A percentile compares a stretch with the other conserved stretches of the same genome.
These are phyloP conservation scores for Dynastes maya DNA, from an alignment of 2,888 invertebrate species.

Conservation along the genomic window DNA sequence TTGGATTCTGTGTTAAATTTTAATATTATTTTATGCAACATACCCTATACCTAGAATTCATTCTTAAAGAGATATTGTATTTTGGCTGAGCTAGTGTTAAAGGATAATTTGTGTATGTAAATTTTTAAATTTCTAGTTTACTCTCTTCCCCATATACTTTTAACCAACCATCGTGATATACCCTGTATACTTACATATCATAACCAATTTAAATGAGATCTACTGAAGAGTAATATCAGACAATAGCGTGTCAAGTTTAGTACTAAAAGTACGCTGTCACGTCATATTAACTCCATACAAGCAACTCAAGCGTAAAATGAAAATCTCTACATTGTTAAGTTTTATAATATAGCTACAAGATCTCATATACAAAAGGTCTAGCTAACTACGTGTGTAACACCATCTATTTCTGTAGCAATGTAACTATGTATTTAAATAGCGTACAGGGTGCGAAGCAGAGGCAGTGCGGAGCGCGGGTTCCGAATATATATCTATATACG, in stretches of 20 bases:
- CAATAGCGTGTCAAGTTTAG: background rate
- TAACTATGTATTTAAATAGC: constrained; percentile 30
- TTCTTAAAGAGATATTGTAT: too few species aligned
- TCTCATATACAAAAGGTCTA: constrained; percentile 2
- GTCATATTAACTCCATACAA: constrained; percentile 8
- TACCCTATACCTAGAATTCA: too few species aligned
- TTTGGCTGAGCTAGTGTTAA: too few species aligned
- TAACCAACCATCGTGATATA: too few species aligned
- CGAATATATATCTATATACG: constrained; percentile 29
- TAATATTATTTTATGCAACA: too few species aligned
- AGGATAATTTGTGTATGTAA: too few species aligned
- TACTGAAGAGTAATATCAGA: too few species aligned
- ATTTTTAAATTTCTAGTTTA: too few species aligned
- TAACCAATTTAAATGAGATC: too few species aligned
- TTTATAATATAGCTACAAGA: constrained; percentile 12
- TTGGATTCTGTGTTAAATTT: too few species aligned
- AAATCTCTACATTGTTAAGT: background rate
- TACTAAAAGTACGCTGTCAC: constrained; percentile 31
- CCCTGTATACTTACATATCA: too few species aligned
- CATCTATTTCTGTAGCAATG: constrained; percentile 11
- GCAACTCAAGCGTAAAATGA: constrained; percentile 15
- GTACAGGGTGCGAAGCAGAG: background rate
- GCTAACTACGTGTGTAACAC: constrained; percentile 7
- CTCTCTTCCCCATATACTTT: too few species aligned
- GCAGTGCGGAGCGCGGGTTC: background rate